Percentiles rank a stretch among this genome's conserved stretches.
Evolutionary conservation across 2,888 invertebrate genomes (phyloP).

Genomic region (Aspidiotus destructor): DNA sequence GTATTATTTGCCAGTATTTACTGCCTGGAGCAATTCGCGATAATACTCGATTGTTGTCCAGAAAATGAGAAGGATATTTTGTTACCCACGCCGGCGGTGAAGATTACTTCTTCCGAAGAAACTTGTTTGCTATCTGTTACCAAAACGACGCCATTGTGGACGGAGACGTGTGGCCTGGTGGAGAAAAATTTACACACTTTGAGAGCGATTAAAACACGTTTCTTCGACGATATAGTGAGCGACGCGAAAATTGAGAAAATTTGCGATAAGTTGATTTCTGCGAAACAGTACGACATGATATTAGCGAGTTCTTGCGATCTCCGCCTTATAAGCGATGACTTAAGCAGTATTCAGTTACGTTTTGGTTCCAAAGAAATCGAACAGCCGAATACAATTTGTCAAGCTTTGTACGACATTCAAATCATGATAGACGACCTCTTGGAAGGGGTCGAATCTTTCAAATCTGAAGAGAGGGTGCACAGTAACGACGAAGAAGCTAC

Average conservation of each 20-base stretch:
- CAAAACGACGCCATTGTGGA: slow-evolving; percentile 19
- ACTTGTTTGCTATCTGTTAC: too few species aligned
- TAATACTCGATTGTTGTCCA: slow-evolving; percentile 57
- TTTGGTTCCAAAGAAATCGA: neutral
- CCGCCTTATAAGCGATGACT: neutral
- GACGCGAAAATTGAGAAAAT: slow-evolving; percentile 1
- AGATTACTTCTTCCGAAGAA: too few species aligned
- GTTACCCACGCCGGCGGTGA: slow-evolving; percentile 1
- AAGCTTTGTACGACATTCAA: neutral
- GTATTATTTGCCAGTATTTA: slow-evolving; percentile 46
- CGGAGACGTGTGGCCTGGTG: neutral
- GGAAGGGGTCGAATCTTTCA: neutral
- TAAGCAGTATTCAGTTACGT: neutral
- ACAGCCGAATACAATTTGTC: slow-evolving; percentile 8
- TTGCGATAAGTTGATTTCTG: slow-evolving; percentile 11
- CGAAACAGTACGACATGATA: slow-evolving; percentile 10
- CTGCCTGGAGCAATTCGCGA: slow-evolving; percentile 56
- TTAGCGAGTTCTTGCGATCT: neutral
- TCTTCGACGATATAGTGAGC: slow-evolving; percentile 3
- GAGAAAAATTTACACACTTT: slow-evolving; percentile 6
- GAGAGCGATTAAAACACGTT: neutral
- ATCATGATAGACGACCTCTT: neutral
- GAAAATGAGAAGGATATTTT: slow-evolving; percentile 30
- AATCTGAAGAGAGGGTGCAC: slow-evolving; percentile 37
- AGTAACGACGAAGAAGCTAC: slow-evolving; percentile 38